Base-by-base conservation (phyloP, 2,113 vertebrate genomes). In the Vanacampus margaritifer region DNA sequence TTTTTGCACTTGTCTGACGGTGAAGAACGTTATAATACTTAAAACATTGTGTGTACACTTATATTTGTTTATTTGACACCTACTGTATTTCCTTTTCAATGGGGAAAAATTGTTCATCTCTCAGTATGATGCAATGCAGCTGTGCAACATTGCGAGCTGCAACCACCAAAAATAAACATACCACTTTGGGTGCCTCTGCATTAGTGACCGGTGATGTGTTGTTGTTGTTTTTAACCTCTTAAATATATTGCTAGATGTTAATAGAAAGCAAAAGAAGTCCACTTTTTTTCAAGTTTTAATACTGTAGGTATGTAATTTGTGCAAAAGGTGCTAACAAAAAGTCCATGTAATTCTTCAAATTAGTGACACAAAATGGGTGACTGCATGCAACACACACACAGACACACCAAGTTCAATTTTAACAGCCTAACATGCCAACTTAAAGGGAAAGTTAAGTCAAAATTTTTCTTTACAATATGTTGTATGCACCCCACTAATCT, bases 241-340 rank as follows among this genome's bases (percentile, higher is more conserved):
- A 35, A 58, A 58, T 58, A 3, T 17, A 35, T 35, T 21, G 9
- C 19, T 10, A 21, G 9, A 36, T 59, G 10, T 5, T 19, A 26
- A 32, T 32, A 35, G 19, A 58, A 35, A 13, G 54, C 6, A 32
- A 32, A 61, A 41, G 1, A 61, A 23, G 12, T 37, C 9, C 57
- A 59, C 3, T 36, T 59, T 59, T 60, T 60, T 37, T 11, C 58
- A 61, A 23, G 11, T 60, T 60, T 60, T 59, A 60, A 60, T 41
- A 61, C 51, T 23, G 36, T 14, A 46, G 16, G 45, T 46, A 46
- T 19, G 6, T 46, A 11, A 36, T 37, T 39, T 24, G 13, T 43
- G n/a, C 60, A 43, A 26, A 61, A 39, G n/a, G n/a, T 59, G 17
- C 57, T 10, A 59, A 60, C 35, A 58, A 16, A 35, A 57, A 32